phyloP scores from a whole-genome alignment of 2,113 vertebrate species.

The Catharus fuscescens region DNA sequence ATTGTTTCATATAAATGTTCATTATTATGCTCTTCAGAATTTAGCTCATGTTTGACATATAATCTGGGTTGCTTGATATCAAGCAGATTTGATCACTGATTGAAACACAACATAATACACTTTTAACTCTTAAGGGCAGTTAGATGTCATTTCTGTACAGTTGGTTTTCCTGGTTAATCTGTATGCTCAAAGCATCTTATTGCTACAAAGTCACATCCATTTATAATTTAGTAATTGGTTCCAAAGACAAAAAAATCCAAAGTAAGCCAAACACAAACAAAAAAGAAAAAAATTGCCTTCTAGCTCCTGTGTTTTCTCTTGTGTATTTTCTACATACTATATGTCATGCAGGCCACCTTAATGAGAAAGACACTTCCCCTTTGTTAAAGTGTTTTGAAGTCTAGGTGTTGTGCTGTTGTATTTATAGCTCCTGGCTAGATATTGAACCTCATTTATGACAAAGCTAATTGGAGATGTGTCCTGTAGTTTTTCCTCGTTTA shows the following conservation, averaged over 20 bases:
- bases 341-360: background rate
- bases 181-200: background rate
- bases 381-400: background rate
- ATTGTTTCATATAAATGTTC: background rate
- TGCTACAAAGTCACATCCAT: background rate
- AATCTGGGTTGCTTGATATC: background rate
- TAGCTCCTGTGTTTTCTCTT: background rate
- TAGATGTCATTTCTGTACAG: background rate
- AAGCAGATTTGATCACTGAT: background rate
- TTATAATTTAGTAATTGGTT: background rate
- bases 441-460: background rate
- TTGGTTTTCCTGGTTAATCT: background rate
- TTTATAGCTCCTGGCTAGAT: background rate
- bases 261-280: background rate
- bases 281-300: background rate
- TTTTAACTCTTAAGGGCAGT: background rate
- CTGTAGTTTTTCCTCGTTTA: background rate
- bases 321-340: accelerated
- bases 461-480: background rate
- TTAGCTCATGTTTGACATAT: background rate
- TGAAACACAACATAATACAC: background rate
- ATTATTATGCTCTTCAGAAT: background rate
- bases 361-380: background rate
- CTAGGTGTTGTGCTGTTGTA: background rate
- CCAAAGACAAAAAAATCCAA: background rate